phyloP scores from a whole-genome alignment of 1,140 invertebrate genomes.

The Cydia splendana region DNA sequence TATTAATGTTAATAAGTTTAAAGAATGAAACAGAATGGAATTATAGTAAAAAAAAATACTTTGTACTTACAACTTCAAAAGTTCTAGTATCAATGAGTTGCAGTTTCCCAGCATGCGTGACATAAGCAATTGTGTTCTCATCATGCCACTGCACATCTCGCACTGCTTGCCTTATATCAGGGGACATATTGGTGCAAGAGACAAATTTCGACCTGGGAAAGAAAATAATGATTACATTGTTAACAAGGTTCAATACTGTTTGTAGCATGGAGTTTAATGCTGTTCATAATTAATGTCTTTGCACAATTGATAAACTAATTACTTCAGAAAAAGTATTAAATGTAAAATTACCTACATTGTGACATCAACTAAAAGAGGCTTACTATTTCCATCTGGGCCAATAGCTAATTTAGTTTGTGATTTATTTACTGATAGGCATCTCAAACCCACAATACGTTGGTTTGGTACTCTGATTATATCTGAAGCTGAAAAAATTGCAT shows the following conservation, averaged over 20 bases:
- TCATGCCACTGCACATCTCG: slow-evolving; percentile 61
- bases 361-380: slow-evolving; percentile 63
- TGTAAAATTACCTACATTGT: slow-evolving; percentile 55
- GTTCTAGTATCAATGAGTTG: slow-evolving; percentile 54
- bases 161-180: slow-evolving; percentile 41
- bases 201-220: slow-evolving; percentile 46
- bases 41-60: no score
- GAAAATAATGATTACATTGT: background rate
- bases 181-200: slow-evolving; percentile 40
- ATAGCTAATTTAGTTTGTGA: slow-evolving; percentile 56
- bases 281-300: slow-evolving; percentile 19
- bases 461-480: slow-evolving; percentile 41
- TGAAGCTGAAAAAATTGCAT: slow-evolving; percentile 36
- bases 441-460: slow-evolving; percentile 47
- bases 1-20: no score
- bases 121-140: slow-evolving; percentile 51
- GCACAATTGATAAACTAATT: background rate
- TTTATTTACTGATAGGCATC: slow-evolving; percentile 52
- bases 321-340: background rate
- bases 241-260: background rate
- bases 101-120: slow-evolving; percentile 54
- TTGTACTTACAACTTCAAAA: slow-evolving; percentile 45
- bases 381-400: slow-evolving; percentile 62
- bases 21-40: no score
- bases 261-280: background rate